Evolutionary conservation across 2,888 invertebrate species (phyloP), one percentile per base, ranked within the genome.

Genomic region (Archips crataeganus): DNA sequence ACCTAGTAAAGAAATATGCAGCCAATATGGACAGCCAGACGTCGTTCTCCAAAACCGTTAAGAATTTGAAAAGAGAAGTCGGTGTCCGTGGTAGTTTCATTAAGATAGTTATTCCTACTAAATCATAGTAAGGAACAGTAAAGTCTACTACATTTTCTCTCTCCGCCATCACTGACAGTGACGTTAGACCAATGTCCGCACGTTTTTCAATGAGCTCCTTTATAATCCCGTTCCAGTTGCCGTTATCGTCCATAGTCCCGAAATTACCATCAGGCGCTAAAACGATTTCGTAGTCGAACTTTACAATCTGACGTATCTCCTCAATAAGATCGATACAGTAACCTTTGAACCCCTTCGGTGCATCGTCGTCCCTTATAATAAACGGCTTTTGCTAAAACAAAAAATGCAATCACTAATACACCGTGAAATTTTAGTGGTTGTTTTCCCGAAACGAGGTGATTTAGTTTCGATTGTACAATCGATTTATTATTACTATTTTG

Each of bases 21-120:
- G 97, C 98, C 77, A 99, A 95, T 85, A 99, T 99, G 81, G 99
- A 99, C 42, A 98, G 95, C 99, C 99, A 99, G 10, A 99, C 99
- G 81, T 98, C 98, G 81, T 97, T 97, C 90, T 99, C 99, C 81
- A 99, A 92, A 36, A 99, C 99, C 2, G 98, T 99, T 79, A 99
- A 95, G 90, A 99, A 99, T 94, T 99, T 99, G 90, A 99, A 99
- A 42, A 99, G 95, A 0, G 99, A 98, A 6, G 99, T 98, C 39
- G 98, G 97, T 0, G 98, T 97, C 80, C 97, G 97, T 0, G 98
- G 98, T 79, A 98, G 96, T 86, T 97, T 97, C 98, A 99, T 99
- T 87, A 99, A 95, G 78, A 99, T 99, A 0, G 99, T 98, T 69
- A 99, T 98, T 0, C 99, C 99, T 0, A 99, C 99, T 78, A 99